Conservation (phyloP, 2,113 vertebrate genomes). For the Xiphophorus couchianus region DNA sequence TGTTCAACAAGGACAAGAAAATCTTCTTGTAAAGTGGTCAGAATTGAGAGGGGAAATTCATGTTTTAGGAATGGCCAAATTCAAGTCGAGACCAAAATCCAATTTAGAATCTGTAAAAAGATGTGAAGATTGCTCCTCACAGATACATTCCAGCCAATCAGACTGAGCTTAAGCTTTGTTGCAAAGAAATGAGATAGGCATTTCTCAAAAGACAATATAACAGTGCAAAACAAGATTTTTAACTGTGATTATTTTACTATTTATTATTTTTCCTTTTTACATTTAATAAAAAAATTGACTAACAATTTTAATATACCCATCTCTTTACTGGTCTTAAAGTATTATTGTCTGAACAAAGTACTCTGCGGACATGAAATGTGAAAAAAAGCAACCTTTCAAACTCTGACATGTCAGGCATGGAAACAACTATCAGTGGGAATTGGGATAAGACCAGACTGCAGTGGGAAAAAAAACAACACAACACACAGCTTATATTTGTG, state of each 20-base stretch:
- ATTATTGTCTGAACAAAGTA: constrained; percentile 46
- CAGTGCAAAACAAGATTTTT: too few species aligned
- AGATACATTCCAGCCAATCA: too few species aligned
- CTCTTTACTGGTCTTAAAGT: constrained; percentile 12
- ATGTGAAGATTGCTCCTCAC: neutral
- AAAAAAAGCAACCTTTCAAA: constrained; percentile 40
- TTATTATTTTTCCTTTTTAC: neutral
- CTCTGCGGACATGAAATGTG: constrained; percentile 15
- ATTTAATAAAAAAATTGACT: constrained; percentile 30
- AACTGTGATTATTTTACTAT: neutral
- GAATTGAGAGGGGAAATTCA: neutral
- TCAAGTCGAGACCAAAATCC: neutral
- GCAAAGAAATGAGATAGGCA: too few species aligned
- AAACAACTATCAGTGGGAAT: constrained; percentile 6
- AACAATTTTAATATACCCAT: neutral
- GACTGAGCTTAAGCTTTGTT: too few species aligned
- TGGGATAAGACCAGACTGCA: neutral
- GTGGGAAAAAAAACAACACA: neutral
- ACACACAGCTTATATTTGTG: constrained; percentile 6
- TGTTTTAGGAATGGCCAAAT: neutral
- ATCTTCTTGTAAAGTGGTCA: neutral
- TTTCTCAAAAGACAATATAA: too few species aligned
- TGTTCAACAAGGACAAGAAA: neutral
- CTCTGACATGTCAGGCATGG: constrained; percentile 34
- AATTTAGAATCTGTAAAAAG: neutral